Conservation (phyloP, 2,797 vertebrate species). For the Syndactyla subalaris region DNA sequence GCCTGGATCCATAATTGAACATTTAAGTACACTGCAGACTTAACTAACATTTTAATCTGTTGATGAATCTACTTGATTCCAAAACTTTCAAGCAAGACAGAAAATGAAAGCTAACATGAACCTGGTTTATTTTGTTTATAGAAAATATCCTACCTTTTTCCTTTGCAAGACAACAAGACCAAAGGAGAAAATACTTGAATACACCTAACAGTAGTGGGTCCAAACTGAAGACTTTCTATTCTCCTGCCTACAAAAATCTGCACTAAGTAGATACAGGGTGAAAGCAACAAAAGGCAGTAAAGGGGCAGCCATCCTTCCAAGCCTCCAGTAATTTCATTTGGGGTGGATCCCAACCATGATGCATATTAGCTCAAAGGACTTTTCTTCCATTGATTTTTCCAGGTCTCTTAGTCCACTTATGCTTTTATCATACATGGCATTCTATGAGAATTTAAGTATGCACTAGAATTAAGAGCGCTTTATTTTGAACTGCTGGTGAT, state of each 20-base stretch:
- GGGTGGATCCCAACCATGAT: neutral
- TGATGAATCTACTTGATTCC: neutral
- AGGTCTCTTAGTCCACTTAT: neutral
- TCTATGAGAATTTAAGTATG: neutral
- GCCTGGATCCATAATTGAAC: neutral
- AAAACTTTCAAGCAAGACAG: neutral
- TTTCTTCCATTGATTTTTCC: neutral
- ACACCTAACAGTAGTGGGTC: neutral
- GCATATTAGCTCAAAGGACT: neutral
- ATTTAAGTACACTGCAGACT: neutral
- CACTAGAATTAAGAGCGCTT: neutral
- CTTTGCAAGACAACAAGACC: neutral
- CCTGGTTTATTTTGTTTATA: neutral
- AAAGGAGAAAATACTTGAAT: neutral
- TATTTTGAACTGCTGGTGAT: neutral
- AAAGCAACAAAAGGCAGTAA: neutral
- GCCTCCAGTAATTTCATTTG: neutral
- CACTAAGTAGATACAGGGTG: neutral
- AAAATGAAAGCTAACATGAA: neutral
- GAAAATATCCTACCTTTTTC: neutral
- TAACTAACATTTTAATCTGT: neutral
- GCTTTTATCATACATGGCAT: neutral
- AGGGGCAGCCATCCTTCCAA: neutral
- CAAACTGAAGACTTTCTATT: neutral
- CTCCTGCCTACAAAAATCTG: neutral